A percentile compares a stretch with the other conserved stretches of the same genome.
Conservation (phyloP, 2,888 invertebrate genomes). For the Drosophila flavopinicola region DNA sequence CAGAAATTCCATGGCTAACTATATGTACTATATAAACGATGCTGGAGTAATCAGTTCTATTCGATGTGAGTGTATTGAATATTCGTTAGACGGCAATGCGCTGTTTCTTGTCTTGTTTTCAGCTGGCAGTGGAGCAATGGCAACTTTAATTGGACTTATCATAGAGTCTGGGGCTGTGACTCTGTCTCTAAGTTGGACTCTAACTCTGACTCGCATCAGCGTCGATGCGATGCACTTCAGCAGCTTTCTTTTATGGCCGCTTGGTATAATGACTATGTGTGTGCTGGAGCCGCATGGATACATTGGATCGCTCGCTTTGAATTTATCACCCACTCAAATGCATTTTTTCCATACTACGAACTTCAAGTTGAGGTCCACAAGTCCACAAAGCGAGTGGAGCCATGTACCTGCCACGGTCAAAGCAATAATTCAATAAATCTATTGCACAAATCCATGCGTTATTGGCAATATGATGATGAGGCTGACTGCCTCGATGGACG, state of each 20-base stretch:
- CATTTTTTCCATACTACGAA: conserved; percentile 70
- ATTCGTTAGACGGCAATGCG: conserved; percentile 24
- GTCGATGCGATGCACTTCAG: conserved; percentile 51
- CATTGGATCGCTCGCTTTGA: conserved; percentile 61
- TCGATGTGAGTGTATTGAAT: conserved; percentile 18
- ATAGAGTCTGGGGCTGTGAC: conserved; percentile 47
- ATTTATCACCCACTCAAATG: conserved; percentile 78
- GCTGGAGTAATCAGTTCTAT: not conserved
- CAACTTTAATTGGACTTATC: conserved; percentile 80
- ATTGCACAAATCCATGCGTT: conserved; percentile 79
- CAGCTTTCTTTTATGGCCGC: conserved; percentile 77
- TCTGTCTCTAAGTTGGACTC: conserved; percentile 27
- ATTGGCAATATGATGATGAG: conserved; percentile 81
- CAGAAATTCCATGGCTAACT: no score
- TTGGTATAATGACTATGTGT: conserved; percentile 69
- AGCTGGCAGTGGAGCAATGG: conserved; percentile 49
- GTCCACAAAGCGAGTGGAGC: conserved; percentile 54
- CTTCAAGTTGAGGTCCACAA: conserved; percentile 24
- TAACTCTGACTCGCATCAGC: conserved; percentile 27
- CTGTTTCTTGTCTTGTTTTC: conserved; percentile 10
- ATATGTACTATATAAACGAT: no score
- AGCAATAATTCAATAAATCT: conserved; percentile 83
- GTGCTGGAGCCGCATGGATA: conserved; percentile 7
- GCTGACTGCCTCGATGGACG: conserved; percentile 52
- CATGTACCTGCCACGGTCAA: conserved; percentile 83